Evolutionary conservation across 2,888 invertebrate genomes (phyloP).

Genomic region (Psococerastis gibbosa): DNA sequence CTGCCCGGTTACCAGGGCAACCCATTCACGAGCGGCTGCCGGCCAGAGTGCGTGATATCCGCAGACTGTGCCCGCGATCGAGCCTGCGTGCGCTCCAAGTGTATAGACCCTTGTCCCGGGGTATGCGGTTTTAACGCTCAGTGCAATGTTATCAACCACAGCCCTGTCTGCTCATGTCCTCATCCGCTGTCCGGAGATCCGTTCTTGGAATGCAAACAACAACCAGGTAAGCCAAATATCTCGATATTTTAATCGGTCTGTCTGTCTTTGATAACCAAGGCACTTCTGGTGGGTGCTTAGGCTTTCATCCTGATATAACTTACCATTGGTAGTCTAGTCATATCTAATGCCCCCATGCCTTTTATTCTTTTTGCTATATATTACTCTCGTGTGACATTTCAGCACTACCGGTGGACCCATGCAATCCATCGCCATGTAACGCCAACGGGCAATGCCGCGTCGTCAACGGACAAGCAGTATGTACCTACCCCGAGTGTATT

Average conservation of each 20-base stretch:
- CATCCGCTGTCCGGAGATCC: conserved; percentile 58
- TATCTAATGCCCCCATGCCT: neutral
- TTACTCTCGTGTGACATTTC: conserved; percentile 7
- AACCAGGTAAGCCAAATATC: conserved; percentile 23
- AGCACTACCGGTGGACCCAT: conserved; percentile 39
- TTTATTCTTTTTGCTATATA: neutral
- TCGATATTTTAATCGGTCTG: no score
- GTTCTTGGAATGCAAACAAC: conserved; percentile 43
- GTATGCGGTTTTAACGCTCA: conserved; percentile 58
- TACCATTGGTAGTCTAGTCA: no score
- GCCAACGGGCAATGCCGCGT: conserved; percentile 63
- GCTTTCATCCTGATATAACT: no score
- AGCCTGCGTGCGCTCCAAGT: conserved; percentile 62
- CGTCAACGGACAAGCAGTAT: conserved; percentile 47
- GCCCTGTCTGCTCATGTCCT: conserved; percentile 67
- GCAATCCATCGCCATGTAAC: conserved; percentile 67
- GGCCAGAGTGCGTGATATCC: conserved; percentile 66
- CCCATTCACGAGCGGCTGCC: conserved; percentile 47
- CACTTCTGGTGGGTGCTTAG: no score
- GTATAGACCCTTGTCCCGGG: conserved; percentile 60
- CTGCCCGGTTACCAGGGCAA: conserved; percentile 47
- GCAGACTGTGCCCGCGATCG: conserved; percentile 56
- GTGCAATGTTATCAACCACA: conserved; percentile 66
- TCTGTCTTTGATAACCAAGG: conserved; percentile 21
- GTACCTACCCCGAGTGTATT: conserved; percentile 71